These are phyloP conservation scores for Acanthacorydalis orientalis DNA, from an alignment of 2,888 invertebrate genomes.

Conservation along the genomic window DNA sequence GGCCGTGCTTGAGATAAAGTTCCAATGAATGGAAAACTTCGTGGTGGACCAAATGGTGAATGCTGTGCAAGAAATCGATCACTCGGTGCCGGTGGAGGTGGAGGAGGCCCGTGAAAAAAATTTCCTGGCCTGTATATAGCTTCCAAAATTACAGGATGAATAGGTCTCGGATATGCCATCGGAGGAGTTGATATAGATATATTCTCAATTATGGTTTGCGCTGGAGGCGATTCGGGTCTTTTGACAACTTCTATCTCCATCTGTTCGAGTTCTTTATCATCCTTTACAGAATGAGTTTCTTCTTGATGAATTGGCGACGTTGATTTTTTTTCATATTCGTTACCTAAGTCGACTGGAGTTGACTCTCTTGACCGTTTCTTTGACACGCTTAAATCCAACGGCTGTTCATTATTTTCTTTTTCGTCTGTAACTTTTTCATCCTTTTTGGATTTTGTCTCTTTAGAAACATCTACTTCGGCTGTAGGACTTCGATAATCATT, in stretches of 20 bases:
- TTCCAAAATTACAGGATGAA: slow-evolving; percentile 63
- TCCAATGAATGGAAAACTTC: slow-evolving; percentile 61
- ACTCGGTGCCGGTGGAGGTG: slow-evolving; percentile 18
- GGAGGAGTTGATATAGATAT: slow-evolving; percentile 27
- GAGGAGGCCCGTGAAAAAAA: slow-evolving; percentile 35
- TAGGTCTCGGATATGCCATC: slow-evolving; percentile 67
- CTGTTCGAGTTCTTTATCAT: slow-evolving; percentile 30
- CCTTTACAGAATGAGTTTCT: not conserved
- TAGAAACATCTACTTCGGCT: slow-evolving; percentile 14
- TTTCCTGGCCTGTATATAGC: slow-evolving; percentile 45
- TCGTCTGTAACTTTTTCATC: slow-evolving; percentile 4
- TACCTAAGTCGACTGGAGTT: not conserved
- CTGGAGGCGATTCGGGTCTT: slow-evolving; percentile 21
- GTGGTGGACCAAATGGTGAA: slow-evolving; percentile 42
- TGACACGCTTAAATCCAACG: slow-evolving; percentile 47
- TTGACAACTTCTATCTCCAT: slow-evolving; percentile 33
- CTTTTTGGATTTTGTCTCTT: slow-evolving; percentile 1
- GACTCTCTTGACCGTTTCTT: slow-evolving; percentile 30
- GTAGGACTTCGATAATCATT: slow-evolving; percentile 10
- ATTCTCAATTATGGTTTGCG: slow-evolving; percentile 21
- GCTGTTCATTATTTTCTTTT: slow-evolving; percentile 34
- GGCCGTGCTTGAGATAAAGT: slow-evolving; percentile 33
- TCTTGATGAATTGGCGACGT: not conserved
- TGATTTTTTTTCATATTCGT: slow-evolving; percentile 3
- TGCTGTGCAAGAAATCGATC: slow-evolving; percentile 39